Evolutionary conservation across 2,113 vertebrate species (phyloP), one percentile per base, ranked within the genome.

Genomic region (Aramus guarauna): DNA sequence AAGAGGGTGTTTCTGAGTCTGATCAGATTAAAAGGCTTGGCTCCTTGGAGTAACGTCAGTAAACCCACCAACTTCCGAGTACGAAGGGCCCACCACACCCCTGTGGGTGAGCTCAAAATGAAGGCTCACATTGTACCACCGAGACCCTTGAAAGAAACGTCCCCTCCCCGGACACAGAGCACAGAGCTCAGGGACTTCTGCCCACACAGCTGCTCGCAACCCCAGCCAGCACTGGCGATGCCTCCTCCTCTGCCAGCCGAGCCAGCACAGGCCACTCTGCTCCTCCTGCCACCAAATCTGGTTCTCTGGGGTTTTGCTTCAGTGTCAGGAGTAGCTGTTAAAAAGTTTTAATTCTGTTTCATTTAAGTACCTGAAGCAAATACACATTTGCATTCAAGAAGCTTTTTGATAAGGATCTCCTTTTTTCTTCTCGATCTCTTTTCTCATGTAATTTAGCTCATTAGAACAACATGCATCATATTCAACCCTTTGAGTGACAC

Each of bases 1-100:
- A 92, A 97, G 96, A 94, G 92, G 85, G 96, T 96, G 95, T 96
- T 94, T 94, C 88, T 96, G 94, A 97, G 94, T 29, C 68, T 90
- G 83, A 86, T 96, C 96, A 97, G 96, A 96, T 88, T 88, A 63
- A 94, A 91, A 96, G 26, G 5, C 17, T 82, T 62, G 58, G 27
- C 50, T 86, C 36, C 80, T 74, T 72, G 72, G 37, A 78, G 30
- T 67, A 83, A 63, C 3, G 43, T 63, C 67, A 71, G 63, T 13
- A 84, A 81, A 88, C 66, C 53, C 64, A 88, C 30, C 13, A 4
- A 8, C 56, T 71, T 84, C 79, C 0, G 0, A 72, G 22, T 34
- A 37, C 2, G 11, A 83, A 62, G 39, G 81, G 24, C n/a, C 13
- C 60, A 76, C 30, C 52, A 64, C 37, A 59, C 9, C 29, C 52